Evolutionary conservation across 1,140 invertebrate genomes (phyloP).

Genomic region (Myzus persicae): DNA sequence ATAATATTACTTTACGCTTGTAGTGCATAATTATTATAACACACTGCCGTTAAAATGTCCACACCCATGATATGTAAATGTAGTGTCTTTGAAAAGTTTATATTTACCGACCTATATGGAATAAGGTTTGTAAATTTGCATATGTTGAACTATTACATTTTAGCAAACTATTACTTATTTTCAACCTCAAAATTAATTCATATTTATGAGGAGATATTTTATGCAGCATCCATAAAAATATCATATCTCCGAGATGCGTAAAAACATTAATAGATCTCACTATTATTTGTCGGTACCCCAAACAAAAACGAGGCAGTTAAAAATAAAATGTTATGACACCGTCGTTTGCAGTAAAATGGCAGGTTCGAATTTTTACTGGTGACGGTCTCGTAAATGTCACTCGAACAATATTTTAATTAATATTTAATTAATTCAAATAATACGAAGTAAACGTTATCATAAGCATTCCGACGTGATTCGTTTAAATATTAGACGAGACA

Average conservation of each 20-base stretch:
- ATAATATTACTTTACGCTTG: not conserved
- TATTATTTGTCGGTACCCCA: not conserved
- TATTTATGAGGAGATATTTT: not conserved
- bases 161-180: not conserved
- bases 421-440: not conserved
- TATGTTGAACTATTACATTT: not conserved
- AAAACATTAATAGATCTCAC: not conserved
- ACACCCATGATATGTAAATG: not conserved
- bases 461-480: not conserved
- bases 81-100: constrained; percentile 15
- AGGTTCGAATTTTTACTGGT: not conserved
- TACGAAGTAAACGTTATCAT: not conserved
- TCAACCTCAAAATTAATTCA: not conserved
- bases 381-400: not conserved
- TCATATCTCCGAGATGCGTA: not conserved
- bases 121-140: not conserved
- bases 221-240: not conserved
- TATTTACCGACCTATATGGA: not conserved
- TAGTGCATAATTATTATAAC: constrained; percentile 9
- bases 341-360: not conserved
- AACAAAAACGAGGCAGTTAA: not conserved
- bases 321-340: not conserved
- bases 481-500: not conserved
- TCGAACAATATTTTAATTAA: not conserved
- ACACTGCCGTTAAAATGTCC: not conserved